Percentiles rank a stretch among this genome's conserved stretches.
These are phyloP conservation scores for Macrotrachela quadricornifera DNA, from an alignment of 1,140 invertebrate genomes.

Conservation along the genomic window DNA sequence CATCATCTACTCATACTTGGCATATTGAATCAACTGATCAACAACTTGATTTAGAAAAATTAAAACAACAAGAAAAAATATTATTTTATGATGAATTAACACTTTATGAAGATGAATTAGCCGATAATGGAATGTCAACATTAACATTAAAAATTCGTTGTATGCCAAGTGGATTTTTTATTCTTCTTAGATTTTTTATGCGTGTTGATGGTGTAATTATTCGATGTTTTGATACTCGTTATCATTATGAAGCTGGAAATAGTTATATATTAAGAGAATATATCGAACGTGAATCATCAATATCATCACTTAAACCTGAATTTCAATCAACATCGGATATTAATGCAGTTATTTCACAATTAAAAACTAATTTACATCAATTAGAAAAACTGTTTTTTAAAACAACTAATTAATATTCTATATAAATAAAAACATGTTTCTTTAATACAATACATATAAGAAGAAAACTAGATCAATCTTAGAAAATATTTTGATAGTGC, in stretches of 20 bases:
- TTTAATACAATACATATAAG: too few relatives aligned
- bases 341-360: background rate
- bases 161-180: conserved; percentile 78
- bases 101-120: conserved; percentile 90
- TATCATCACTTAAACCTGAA: conserved; percentile 15
- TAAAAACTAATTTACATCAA: background rate
- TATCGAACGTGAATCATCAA: conserved; percentile 18
- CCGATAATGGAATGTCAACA: conserved; percentile 81
- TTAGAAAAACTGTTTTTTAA: background rate
- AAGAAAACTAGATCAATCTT: too few relatives aligned
- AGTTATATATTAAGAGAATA: conserved; percentile 28
- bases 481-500: too few relatives aligned
- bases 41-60: conserved; percentile 63
- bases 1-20: conserved; percentile 19
- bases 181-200: conserved; percentile 69
- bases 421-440: too few relatives aligned
- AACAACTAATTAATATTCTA: background rate
- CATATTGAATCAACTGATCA: conserved; percentile 40
- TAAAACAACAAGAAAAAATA: conserved; percentile 72
- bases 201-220: conserved; percentile 77
- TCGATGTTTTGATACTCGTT: conserved; percentile 66
- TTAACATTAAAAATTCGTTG: conserved; percentile 79
- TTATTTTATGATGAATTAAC: conserved; percentile 77
- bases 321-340: background rate
- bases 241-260: conserved; percentile 48